phyloP scores from a whole-genome alignment of 2,888 invertebrate genomes.

The Iphiclides podalirius region DNA sequence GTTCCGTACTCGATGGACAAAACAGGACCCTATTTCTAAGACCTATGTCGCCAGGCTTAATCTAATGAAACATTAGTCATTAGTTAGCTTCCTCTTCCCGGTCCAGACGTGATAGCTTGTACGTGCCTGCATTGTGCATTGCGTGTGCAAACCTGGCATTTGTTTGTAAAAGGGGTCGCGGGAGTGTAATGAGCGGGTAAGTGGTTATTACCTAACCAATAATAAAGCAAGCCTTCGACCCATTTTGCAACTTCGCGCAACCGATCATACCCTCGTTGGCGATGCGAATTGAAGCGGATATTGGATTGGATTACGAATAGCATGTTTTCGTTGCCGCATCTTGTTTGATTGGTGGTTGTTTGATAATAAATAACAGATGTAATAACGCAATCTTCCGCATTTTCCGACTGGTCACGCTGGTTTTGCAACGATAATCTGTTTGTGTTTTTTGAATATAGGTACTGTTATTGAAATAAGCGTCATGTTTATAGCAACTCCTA shows the following conservation, averaged over 20 bases:
- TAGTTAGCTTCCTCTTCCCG: no score
- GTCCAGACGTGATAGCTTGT: no score
- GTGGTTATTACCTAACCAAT: slow-evolving; percentile 5
- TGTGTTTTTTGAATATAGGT: not conserved
- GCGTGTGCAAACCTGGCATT: not conserved
- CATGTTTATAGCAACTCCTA: no score
- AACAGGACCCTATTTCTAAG: no score
- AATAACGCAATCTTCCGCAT: slow-evolving; percentile 5
- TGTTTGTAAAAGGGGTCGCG: not conserved
- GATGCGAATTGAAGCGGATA: not conserved
- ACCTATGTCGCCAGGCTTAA: no score
- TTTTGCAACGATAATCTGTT: not conserved
- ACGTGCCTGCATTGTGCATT: no score
- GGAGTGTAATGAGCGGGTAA: not conserved
- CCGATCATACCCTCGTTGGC: not conserved
- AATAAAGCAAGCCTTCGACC: slow-evolving; percentile 21
- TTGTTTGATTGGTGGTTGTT: slow-evolving; percentile 5
- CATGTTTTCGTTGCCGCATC: not conserved
- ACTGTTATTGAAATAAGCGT: no score
- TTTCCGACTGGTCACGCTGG: not conserved
- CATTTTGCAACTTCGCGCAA: slow-evolving; percentile 1
- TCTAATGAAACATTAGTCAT: no score
- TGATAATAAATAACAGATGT: not conserved
- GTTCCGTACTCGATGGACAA: no score
- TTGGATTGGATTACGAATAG: not conserved